Conservation (phyloP, 2,888 invertebrate species). For the Ypsolopha scabrella region DNA sequence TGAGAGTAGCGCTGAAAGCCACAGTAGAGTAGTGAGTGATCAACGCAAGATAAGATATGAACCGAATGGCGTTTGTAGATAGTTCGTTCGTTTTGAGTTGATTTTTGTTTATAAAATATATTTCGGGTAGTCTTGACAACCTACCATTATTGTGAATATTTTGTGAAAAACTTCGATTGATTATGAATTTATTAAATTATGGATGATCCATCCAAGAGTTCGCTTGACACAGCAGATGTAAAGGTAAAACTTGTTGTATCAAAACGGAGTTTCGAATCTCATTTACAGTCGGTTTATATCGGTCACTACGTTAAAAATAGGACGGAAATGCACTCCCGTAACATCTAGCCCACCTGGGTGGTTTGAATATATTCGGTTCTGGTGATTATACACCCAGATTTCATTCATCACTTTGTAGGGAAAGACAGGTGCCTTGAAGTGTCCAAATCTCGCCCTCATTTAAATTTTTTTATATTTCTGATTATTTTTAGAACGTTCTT, state of each 20-base stretch:
- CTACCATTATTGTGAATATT: constrained; percentile 37
- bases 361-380: not conserved
- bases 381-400: not conserved
- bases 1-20: too few relatives aligned
- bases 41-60: constrained; percentile 6
- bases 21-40: too few relatives aligned
- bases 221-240: constrained; percentile 35
- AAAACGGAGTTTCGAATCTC: constrained; percentile 1
- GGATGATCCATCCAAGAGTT: constrained; percentile 49
- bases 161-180: constrained; percentile 37
- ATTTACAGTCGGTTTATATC: constrained; percentile 9
- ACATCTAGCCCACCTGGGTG: constrained; percentile 17
- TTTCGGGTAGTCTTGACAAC: constrained; percentile 56
- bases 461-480: constrained; percentile 30
- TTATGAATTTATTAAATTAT: constrained; percentile 60
- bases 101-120: constrained; percentile 45
- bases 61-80: not conserved
- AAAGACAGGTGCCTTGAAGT: not conserved
- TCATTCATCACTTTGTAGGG: not conserved
- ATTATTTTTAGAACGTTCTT: constrained; percentile 68
- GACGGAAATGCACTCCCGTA: constrained; percentile 38
- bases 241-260: constrained; percentile 31
- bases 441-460: constrained; percentile 23
- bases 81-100: constrained; percentile 27
- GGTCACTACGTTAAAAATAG: constrained; percentile 43